A percentile compares a stretch with the other conserved stretches of the same genome.
phyloP scores from a whole-genome alignment of 2,797 vertebrate genomes.

The Rhinatrema bivittatum region DNA sequence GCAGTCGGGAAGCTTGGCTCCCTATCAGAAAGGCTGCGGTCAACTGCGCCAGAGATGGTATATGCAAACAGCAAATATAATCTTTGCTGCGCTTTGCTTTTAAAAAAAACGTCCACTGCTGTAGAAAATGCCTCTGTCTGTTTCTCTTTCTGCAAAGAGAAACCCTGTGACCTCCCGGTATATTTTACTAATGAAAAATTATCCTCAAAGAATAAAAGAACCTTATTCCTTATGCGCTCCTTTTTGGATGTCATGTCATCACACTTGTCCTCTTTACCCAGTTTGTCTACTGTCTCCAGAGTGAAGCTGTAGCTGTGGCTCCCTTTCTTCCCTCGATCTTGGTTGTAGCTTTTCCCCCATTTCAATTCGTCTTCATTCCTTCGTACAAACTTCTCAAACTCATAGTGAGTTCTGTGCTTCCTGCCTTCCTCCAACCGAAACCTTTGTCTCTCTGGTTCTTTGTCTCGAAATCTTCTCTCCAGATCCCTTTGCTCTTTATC shows the following conservation, averaged over 20 bases:
- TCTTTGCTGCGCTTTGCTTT: conserved; percentile 7
- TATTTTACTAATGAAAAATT: conserved; percentile 41
- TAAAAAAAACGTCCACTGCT: too few species aligned
- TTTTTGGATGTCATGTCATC: conserved; percentile 78
- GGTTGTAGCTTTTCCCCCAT: conserved; percentile 83
- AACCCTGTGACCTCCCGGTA: conserved; percentile 19
- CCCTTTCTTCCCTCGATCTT: conserved; percentile 83
- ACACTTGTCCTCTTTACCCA: conserved; percentile 77
- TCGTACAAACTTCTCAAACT: conserved; percentile 80
- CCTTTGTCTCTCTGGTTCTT: conserved; percentile 70
- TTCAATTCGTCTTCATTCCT: conserved; percentile 85
- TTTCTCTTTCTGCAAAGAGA: conserved; percentile 18
- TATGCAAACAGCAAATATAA: background rate
- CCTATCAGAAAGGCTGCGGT: conserved; percentile 5
- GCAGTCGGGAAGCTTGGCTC: conserved; percentile 5
- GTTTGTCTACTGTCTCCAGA: conserved; percentile 70
- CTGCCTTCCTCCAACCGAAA: conserved; percentile 76
- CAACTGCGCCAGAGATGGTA: conserved; percentile 5
- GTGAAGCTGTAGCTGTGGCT: conserved; percentile 65
- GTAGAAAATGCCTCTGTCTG: background rate
- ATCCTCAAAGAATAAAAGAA: conserved; percentile 57
- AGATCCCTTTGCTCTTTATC: conserved; percentile 84
- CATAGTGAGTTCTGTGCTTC: conserved; percentile 78
- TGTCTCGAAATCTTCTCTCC: conserved; percentile 75
- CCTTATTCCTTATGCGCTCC: conserved; percentile 89